Conservation (phyloP, 2,888 invertebrate species). For the Drosophila neoperkinsi region DNA sequence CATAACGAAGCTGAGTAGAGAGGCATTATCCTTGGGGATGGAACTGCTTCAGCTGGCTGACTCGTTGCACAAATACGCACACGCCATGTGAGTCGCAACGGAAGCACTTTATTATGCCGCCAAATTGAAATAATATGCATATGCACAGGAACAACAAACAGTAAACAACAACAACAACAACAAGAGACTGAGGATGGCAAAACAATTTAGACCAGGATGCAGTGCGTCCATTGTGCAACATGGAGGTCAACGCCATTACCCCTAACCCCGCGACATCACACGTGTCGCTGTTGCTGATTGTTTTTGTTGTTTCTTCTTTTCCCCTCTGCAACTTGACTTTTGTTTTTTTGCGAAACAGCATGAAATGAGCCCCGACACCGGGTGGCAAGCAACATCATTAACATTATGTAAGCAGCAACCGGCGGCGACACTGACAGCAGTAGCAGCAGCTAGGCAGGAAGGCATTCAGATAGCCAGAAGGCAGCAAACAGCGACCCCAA, state of each 20-base stretch:
- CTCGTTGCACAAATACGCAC: constrained; percentile 48
- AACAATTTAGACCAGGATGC: constrained; percentile 62
- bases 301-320: constrained; percentile 15
- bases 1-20: constrained; percentile 63
- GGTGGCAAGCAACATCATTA: constrained; percentile 69
- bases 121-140: constrained; percentile 78
- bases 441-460: not conserved
- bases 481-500: constrained; percentile 20
- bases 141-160: constrained; percentile 53
- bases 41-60: constrained; percentile 11
- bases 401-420: constrained; percentile 77
- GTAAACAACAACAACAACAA: constrained; percentile 21
- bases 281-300: constrained; percentile 21
- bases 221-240: constrained; percentile 55
- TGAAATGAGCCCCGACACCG: constrained; percentile 63
- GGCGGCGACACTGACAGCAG: constrained; percentile 59
- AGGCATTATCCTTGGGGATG: constrained; percentile 69
- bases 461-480: constrained; percentile 1
- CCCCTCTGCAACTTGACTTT: constrained; percentile 50
- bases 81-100: constrained; percentile 58
- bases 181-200: constrained; percentile 27
- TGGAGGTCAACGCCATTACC: constrained; percentile 29
- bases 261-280: constrained; percentile 7
- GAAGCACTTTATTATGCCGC: constrained; percentile 76
- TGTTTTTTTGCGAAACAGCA: constrained; percentile 66